Conservation (phyloP, 2,797 vertebrate species). For the Paguma larvata region DNA sequence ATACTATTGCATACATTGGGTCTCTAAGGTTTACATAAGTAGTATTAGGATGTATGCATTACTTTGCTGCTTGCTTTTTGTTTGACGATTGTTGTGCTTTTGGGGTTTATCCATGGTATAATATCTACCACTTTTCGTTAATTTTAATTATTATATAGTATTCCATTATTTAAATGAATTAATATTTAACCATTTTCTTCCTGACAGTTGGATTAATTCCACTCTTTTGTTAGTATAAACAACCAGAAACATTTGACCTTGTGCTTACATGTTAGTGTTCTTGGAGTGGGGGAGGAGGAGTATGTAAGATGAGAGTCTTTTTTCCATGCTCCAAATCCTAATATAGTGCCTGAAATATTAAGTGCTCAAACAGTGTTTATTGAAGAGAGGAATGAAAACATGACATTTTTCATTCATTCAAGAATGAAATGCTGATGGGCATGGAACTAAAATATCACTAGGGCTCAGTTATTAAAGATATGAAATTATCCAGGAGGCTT, state of each 20-base stretch:
- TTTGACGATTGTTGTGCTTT: neutral
- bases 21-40: neutral
- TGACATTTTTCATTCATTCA: neutral
- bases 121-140: neutral
- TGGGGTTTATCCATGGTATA: neutral
- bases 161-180: neutral
- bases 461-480: neutral
- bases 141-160: neutral
- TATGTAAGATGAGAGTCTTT: too few species aligned
- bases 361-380: neutral
- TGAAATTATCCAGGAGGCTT: neutral
- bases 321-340: neutral
- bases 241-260: neutral
- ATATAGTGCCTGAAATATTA: neutral
- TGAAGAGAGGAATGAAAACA: constrained; percentile 46
- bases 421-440: neutral
- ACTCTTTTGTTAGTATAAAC: neutral
- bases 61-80: neutral
- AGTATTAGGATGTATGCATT: neutral
- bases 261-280: neutral
- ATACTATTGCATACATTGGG: neutral
- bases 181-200: neutral
- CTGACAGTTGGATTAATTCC: neutral
- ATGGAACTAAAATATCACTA: neutral
- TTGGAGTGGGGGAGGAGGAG: neutral